Conservation (phyloP, 2,797 vertebrate species). For the Rhinichthys osculus region DNA sequence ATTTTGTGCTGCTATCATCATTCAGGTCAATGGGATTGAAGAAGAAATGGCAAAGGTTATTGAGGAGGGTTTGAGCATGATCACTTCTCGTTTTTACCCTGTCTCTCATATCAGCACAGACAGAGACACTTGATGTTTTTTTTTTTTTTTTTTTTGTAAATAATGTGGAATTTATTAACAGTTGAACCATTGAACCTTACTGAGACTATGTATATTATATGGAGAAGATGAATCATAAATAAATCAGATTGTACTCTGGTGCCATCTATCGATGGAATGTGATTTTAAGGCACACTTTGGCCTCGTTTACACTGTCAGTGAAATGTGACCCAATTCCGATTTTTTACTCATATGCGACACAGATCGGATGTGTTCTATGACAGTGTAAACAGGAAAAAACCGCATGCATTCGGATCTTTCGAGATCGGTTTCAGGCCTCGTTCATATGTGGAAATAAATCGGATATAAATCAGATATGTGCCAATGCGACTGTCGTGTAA, state of each 20-base stretch:
- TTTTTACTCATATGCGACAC: no score
- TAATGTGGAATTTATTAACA: background rate
- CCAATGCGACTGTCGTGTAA: no score
- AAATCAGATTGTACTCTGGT: slow-evolving; percentile 32
- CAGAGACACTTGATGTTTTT: slow-evolving; percentile 1
- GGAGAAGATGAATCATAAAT: background rate
- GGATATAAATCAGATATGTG: no score
- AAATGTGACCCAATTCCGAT: no score
- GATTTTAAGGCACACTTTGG: background rate
- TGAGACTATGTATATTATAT: background rate
- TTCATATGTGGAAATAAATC: no score
- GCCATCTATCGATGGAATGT: slow-evolving; percentile 53
- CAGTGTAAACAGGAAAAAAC: no score
- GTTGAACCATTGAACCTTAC: background rate
- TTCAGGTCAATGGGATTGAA: slow-evolving; percentile 59
- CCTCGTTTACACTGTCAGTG: no score
- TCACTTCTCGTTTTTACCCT: slow-evolving; percentile 37
- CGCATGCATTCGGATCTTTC: no score
- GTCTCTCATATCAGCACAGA: background rate
- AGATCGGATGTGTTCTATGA: no score
- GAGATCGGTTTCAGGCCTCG: no score
- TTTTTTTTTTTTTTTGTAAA: no score
- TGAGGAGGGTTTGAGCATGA: slow-evolving; percentile 57
- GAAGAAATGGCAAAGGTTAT: slow-evolving; percentile 62
- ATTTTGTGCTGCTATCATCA: slow-evolving; percentile 54